phyloP scores from a whole-genome alignment of 2,113 vertebrate genomes.

The Hippocampus barbouri region DNA sequence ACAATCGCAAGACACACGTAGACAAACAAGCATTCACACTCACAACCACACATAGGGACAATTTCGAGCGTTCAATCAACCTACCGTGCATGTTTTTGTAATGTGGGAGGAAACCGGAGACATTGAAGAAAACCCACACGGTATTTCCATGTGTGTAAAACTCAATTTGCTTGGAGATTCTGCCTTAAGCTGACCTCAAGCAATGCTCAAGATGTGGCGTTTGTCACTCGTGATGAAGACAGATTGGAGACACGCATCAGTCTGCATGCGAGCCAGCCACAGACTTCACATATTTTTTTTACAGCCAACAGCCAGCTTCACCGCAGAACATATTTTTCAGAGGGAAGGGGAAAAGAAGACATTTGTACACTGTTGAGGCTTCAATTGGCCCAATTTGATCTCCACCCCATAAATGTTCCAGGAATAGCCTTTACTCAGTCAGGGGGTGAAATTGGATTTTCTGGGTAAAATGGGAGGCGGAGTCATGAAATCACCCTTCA shows the following conservation, averaged over 20 bases:
- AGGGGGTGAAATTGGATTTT: constrained; percentile 62
- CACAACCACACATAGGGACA: no score
- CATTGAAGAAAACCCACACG: no score
- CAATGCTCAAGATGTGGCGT: not conserved
- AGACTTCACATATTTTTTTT: not conserved
- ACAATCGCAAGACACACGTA: no score
- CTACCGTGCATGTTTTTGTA: no score
- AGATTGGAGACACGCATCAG: not conserved
- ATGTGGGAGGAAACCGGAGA: no score
- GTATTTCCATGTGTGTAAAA: not conserved
- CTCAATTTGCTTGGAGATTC: not conserved
- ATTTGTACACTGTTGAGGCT: constrained; percentile 43
- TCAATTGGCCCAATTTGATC: constrained; percentile 56
- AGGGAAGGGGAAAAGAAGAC: constrained; percentile 9
- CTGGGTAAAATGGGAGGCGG: constrained; percentile 47
- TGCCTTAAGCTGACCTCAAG: not conserved
- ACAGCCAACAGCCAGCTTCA: constrained; percentile 2
- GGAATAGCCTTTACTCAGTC: constrained; percentile 52
- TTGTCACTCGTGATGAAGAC: not conserved
- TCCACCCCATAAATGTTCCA: constrained; percentile 55
- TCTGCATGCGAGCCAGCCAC: not conserved
- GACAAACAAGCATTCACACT: no score
- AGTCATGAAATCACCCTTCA: constrained; percentile 51
- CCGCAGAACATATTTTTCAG: constrained; percentile 10
- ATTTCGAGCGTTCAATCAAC: no score